Base-by-base conservation (phyloP, 2,797 vertebrate species). In the Lepidocolaptes lacrymiger region DNA sequence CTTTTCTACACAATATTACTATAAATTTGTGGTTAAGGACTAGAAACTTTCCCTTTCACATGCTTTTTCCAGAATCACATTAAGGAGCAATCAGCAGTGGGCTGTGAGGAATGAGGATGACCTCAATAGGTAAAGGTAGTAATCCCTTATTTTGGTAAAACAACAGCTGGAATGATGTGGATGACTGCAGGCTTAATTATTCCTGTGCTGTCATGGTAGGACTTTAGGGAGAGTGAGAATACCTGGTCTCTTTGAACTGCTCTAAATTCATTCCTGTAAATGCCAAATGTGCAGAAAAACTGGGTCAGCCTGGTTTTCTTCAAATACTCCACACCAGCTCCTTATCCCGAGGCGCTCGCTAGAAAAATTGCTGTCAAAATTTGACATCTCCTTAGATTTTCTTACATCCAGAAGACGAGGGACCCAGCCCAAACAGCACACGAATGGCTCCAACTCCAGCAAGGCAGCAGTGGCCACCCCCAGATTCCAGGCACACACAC, bases 261-360 rank as follows among this genome's bases (percentile, higher is more conserved):
- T 4, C 7, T 44, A 90, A 91, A 85, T 79, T 67, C 51, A 73
- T 39, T 63, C 58, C 90, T 56, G 43, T 46, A 95, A 96, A 87
- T 0, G 3, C 51, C 77, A 71, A n/a, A 56, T 1, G 6, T 46
- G 44, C 51, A 82, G 59, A 82, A 81, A 88, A 95, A 94, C 32
- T 88, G 59, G 80, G 86, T 91, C 88, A 94, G 71, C 28, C 71
- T 64, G 63, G 9, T 67, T 89, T 82, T 90, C 83, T 86, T 67
- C 89, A 89, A 90, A 89, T 14, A 23, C 67, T 36, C 52, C 10
- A 3, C 68, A 89, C 6, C 39, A 78, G 30, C 23, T 34, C 69
- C 77, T 79, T 84, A 84, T 39, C 62, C 93, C 71, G 66, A 89
- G 74, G 37, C 68, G 72, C 46, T 88, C 75, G 41, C 63, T 43